Conservation (phyloP, 2,888 invertebrate species). For the Lepidochitona cinerea region DNA sequence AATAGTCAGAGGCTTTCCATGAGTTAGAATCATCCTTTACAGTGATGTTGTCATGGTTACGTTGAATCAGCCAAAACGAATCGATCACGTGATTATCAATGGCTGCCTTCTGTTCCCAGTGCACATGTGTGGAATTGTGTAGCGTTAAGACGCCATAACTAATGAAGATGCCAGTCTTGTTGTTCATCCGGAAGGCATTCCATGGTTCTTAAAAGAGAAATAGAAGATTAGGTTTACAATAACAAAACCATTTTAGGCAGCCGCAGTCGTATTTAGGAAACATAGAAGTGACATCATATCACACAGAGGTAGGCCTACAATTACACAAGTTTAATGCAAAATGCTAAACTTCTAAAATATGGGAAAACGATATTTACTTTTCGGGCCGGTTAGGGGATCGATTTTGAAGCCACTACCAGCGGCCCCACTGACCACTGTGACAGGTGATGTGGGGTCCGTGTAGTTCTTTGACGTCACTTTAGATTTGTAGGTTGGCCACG, state of each 20-base stretch:
- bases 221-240: too few species aligned
- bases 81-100: slow-evolving; percentile 39
- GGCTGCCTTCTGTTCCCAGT: slow-evolving; percentile 47
- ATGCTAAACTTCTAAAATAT: too few species aligned
- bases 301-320: too few species aligned
- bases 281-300: too few species aligned
- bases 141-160: slow-evolving; percentile 50
- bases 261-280: too few species aligned
- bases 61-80: slow-evolving; percentile 46
- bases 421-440: slow-evolving; percentile 53
- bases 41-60: slow-evolving; percentile 39
- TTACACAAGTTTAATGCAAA: too few species aligned
- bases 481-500: slow-evolving; percentile 54
- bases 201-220: slow-evolving; percentile 36
- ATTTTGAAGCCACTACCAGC: slow-evolving; percentile 19
- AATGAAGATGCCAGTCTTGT: slow-evolving; percentile 26
- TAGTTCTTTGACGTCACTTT: slow-evolving; percentile 42
- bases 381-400: background rate
- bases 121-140: slow-evolving; percentile 42
- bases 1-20: background rate
- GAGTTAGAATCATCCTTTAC: background rate
- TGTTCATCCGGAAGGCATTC: slow-evolving; percentile 46
- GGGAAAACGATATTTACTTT: background rate
- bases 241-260: too few species aligned
- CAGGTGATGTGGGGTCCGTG: slow-evolving; percentile 50